phyloP scores from a whole-genome alignment of 2,888 invertebrate genomes.

The Hydriomena furcata region DNA sequence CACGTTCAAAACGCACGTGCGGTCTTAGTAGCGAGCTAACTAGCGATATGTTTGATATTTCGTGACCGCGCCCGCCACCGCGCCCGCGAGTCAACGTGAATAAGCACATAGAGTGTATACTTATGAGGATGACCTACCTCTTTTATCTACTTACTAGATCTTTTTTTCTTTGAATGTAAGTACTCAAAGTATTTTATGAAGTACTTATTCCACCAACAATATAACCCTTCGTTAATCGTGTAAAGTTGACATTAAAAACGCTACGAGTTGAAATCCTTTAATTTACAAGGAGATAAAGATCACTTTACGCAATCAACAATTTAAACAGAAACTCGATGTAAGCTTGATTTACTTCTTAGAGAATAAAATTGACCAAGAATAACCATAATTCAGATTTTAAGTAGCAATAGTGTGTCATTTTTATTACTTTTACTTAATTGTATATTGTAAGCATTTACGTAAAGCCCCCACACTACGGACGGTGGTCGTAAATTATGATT shows the following conservation, averaged over 20 bases:
- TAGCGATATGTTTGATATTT: no score
- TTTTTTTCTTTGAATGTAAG: no score
- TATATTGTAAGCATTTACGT: conserved; percentile 28
- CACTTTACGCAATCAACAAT: conserved; percentile 20
- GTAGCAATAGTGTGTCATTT: conserved; percentile 30
- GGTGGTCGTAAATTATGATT: conserved; percentile 27
- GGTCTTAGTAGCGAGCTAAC: no score
- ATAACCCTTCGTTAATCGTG: not conserved
- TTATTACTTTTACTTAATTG: conserved; percentile 28
- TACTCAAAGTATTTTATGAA: no score
- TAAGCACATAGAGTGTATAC: no score
- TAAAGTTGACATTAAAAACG: not conserved
- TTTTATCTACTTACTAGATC: no score
- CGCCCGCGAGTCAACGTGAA: no score
- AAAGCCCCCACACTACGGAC: conserved; percentile 19
- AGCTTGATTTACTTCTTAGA: conserved; percentile 26
- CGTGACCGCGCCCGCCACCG: no score
- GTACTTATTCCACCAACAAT: no score
- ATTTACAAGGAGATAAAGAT: conserved; percentile 11
- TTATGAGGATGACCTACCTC: no score
- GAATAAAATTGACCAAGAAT: conserved; percentile 24
- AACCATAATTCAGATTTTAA: conserved; percentile 25
- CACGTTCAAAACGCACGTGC: no score
- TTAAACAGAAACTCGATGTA: conserved; percentile 14
- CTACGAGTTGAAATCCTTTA: conserved; percentile 12